Evolutionary conservation across 1,140 invertebrate genomes (phyloP), one percentile per base, ranked within the genome.

Genomic region (Augochlora pura): DNA sequence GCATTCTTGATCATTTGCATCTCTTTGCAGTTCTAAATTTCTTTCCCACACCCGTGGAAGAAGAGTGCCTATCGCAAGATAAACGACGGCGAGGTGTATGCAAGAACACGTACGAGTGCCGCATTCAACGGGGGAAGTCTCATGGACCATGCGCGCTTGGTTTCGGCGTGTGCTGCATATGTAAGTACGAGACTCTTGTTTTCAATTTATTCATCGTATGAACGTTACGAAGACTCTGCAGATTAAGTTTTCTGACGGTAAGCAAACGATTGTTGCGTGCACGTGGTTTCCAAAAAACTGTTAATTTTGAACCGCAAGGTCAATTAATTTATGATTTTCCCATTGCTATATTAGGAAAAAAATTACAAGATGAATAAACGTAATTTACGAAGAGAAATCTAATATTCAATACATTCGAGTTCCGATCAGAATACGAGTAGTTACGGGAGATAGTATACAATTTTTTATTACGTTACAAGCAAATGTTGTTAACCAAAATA

Each of bases 161-260:
- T 12, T 97, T 97, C 80, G 97, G 97, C 2, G 96, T 97, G n/a
- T 98, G 97, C 88, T 98, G 97, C 91, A 95, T 97, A 39, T 97
- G 97, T 97, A 91, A 96, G 96, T 96, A 76, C 18, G 57, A 7
- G 21, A n/a, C n/a, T 59, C 21, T 81, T 64, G 60, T 70, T 65
- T 32, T 23, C 65, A 23, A 52, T 63, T 70, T 57, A 23, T 16
- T 52, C 14, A 12, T 39, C 27, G 10, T 12, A 27, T 16, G 52
- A 64, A n/a, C 59, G 42, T 71, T 59, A 42, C 25, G 18, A 32
- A 49, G 70, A 79, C 74, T 52, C 23, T 21, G 7, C 25, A 4
- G 0, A 0, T 14, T 2, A n/a, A 42, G 6, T 62, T 60, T 76
- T 9, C 39, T 14, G 38, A 14, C 6, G 25, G 49, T 18, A 25